Evolutionary conservation across 2,888 invertebrate genomes (phyloP).

Genomic region (Euproctis similis): DNA sequence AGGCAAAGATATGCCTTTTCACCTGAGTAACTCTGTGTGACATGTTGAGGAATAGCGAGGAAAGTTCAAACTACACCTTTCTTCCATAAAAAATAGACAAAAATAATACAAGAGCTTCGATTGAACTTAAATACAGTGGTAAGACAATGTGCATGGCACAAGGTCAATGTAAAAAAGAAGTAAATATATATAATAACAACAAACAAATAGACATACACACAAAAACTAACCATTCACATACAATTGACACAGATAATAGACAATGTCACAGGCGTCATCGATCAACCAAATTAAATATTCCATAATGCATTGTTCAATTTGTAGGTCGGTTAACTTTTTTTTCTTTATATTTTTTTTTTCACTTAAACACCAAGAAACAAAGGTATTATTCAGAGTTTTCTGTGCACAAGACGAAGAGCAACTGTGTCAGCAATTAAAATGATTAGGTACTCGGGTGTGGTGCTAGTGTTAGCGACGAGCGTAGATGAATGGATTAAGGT

Average conservation of each 20-base stretch:
- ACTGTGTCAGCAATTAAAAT: slow-evolving; percentile 68
- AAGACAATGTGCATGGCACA: too few species aligned
- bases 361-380: slow-evolving; percentile 44
- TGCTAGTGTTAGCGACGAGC: slow-evolving; percentile 23
- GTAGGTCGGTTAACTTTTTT: slow-evolving; percentile 47
- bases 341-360: too few species aligned
- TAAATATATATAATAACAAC: not conserved
- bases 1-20: too few species aligned
- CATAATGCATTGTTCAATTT: slow-evolving; percentile 45
- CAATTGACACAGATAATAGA: slow-evolving; percentile 15
- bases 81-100: too few species aligned
- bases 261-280: slow-evolving; percentile 24
- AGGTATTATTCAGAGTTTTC: slow-evolving; percentile 53
- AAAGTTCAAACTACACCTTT: too few species aligned
- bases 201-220: not conserved
- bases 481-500: slow-evolving; percentile 9
- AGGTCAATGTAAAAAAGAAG: too few species aligned
- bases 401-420: slow-evolving; percentile 51
- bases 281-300: slow-evolving; percentile 34
- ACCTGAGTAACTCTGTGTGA: too few species aligned
- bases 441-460: slow-evolving; percentile 43
- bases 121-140: too few species aligned
- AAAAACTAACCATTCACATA: slow-evolving; percentile 18
- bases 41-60: too few species aligned
- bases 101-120: too few species aligned